phyloP scores from a whole-genome alignment of 1,140 invertebrate species.

The Choristoneura fumiferana region DNA sequence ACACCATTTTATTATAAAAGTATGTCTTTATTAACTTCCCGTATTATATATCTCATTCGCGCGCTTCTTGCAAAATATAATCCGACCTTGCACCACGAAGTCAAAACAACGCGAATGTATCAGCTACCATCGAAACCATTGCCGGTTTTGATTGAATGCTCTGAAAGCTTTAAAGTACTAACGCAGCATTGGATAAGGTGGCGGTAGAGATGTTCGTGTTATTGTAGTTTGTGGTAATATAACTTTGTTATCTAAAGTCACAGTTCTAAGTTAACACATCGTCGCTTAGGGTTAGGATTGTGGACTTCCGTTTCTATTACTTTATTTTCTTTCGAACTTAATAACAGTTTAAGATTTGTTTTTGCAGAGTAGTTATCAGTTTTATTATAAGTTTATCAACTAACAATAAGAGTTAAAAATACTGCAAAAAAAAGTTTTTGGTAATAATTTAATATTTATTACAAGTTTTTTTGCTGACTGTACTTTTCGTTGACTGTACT shows the following conservation, averaged over 20 bases:
- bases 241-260: constrained; percentile 24
- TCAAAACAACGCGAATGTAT: not conserved
- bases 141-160: not conserved
- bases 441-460: no score
- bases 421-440: no score
- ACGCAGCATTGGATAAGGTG: not conserved
- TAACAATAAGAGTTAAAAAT: no score
- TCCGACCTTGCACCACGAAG: not conserved
- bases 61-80: constrained; percentile 21
- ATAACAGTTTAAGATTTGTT: no score
- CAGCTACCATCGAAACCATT: not conserved
- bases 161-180: not conserved
- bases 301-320: constrained; percentile 6
- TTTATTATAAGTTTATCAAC: no score
- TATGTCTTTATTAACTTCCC: constrained; percentile 33
- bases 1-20: constrained; percentile 31
- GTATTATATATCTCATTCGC: constrained; percentile 32
- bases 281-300: constrained; percentile 4
- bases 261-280: constrained; percentile 24
- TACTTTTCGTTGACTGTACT: no score
- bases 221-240: not conserved
- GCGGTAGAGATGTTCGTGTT: not conserved
- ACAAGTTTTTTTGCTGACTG: no score
- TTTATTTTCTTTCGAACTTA: not conserved
- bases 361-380: no score